Conservation (phyloP, 1,140 invertebrate genomes). For the Vanessa tameamea region DNA sequence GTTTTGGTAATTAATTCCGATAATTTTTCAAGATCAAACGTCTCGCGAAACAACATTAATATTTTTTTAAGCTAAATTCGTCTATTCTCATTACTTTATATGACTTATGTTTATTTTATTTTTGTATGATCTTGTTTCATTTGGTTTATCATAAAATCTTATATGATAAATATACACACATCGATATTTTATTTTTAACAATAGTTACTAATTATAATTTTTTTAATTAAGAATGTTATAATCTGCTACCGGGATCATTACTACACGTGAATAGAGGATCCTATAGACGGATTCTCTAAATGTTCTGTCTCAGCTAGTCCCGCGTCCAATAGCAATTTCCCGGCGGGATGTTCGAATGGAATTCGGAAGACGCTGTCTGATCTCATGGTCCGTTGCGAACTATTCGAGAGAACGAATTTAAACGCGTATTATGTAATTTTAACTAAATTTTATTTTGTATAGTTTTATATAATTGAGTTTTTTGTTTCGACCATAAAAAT, state of each 20-base stretch:
- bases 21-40: not conserved
- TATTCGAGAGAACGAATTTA: conserved; percentile 23
- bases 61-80: not conserved
- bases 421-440: conserved; percentile 7
- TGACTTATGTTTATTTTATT: no score
- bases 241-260: not conserved
- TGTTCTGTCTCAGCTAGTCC: conserved; percentile 27
- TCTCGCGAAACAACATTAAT: not conserved
- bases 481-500: no score
- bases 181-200: no score
- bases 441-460: not conserved
- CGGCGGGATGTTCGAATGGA: conserved; percentile 37
- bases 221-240: no score
- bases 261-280: conserved; percentile 16
- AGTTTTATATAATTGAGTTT: not conserved
- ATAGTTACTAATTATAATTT: no score
- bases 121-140: no score
- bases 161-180: no score
- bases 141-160: no score
- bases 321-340: conserved; percentile 35
- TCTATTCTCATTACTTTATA: no score
- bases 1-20: not conserved
- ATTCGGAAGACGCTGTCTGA: conserved; percentile 38
- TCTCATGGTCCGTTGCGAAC: conserved; percentile 14
- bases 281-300: conserved; percentile 31